phyloP scores from a whole-genome alignment of 2,797 vertebrate species.

The Xyrichtys novacula region DNA sequence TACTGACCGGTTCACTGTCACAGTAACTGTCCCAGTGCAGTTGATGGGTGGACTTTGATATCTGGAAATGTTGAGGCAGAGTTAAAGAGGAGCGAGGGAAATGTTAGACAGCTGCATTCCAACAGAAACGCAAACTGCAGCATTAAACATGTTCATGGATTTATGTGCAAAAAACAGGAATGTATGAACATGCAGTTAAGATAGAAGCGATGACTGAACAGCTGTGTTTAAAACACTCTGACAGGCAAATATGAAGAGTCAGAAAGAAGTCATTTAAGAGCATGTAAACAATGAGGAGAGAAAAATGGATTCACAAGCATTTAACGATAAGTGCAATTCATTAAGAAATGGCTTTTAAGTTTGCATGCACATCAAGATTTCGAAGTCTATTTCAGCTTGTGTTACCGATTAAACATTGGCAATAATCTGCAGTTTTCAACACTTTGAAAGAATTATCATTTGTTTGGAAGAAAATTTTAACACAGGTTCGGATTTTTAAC shows the following conservation, averaged over 20 bases:
- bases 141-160: conserved; percentile 35
- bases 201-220: conserved; percentile 31
- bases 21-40: conserved; percentile 96
- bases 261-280: conserved; percentile 7
- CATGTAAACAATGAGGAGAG: background rate
- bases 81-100: conserved; percentile 63
- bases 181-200: conserved; percentile 56
- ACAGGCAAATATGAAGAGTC: background rate
- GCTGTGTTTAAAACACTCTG: conserved; percentile 10
- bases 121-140: conserved; percentile 32
- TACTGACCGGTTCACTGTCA: conserved; percentile 99
- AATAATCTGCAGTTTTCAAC: too few relatives aligned
- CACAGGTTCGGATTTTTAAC: too few relatives aligned
- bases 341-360: background rate
- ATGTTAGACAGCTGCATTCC: conserved; percentile 70
- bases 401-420: too few relatives aligned
- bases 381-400: too few relatives aligned
- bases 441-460: too few relatives aligned
- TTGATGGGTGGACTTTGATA: conserved; percentile 93
- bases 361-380: background rate
- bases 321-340: background rate
- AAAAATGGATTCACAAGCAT: background rate
- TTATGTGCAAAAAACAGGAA: conserved; percentile 16
- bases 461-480: too few relatives aligned
- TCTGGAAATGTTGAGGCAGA: conserved; percentile 79